Base-by-base conservation (phyloP, 1,140 invertebrate species). In the Nasonia giraulti region DNA sequence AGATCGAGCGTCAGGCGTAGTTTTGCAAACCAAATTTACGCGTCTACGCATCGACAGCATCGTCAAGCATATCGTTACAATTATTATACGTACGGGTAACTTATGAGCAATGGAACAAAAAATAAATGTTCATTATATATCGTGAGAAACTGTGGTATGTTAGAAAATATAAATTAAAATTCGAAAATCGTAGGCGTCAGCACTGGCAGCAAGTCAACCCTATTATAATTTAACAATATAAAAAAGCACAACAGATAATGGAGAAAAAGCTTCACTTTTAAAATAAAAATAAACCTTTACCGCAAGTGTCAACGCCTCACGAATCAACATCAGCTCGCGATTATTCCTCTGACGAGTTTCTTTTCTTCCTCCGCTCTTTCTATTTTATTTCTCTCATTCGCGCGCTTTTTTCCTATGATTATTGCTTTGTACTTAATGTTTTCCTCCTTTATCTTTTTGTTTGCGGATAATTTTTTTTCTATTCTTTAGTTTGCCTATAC, bases 391-490 rank as follows among this genome's bases (percentile, higher is more conserved):
- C 17, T 62, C 55, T 62, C 55, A 1, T 73, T 37, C 44, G 27
- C 47, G 47, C 68, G 62, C 3, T 84, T 37, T 27, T 75, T 75
- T 71, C 76, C 20, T 84, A 85, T 74, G 50, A 78, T 82, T 85
- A 85, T 85, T 85, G 79, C 84, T 85, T 82, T 85, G 84, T 85
- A 85, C 84, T 85, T 82, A 74, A 85, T 27, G 27, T 78, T 76
- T 76, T 84, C 66, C n/a, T 77, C 44, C 69, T 31, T 84, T 74
- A 23, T 23, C 44, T n/a, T 68, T 73, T 79, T 68, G 68, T 33
- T 71, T 14, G 27, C 68, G 27, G 68, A 66, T 71, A 71, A 12
- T 17, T 80, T 23, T 47, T 31, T 47, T 80, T 23, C n/a, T 31
- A 40, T 69, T 80, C 33, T 14, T 47, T 69, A 33, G 20, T 12